Evolutionary conservation across 2,113 vertebrate species (phyloP), one percentile per base, ranked within the genome.

Genomic region (Pluvialis apricaria): DNA sequence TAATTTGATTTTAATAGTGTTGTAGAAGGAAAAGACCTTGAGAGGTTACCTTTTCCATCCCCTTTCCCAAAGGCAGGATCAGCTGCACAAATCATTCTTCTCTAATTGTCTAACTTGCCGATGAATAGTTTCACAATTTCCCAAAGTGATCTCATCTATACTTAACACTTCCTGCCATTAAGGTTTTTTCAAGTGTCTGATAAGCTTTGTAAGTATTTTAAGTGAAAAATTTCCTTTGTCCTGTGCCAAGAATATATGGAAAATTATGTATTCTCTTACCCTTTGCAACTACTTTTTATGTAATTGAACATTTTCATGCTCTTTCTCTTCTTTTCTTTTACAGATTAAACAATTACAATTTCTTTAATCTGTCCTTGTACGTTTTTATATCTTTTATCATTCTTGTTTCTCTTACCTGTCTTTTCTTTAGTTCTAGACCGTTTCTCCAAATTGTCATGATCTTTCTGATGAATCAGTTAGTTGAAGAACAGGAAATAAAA

Each of bases 181-280:
- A 47, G 2, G 5, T 21, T 91, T 93, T 95, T 78, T 89, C 52
- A 71, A 64, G 18, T 82, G 14, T 89, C 93, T 94, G 91, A 79
- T 95, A 92, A 89, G 69, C 77, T n/a, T 82, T 95, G 31, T 70
- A 81, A 75, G 64, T 83, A 84, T 92, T 92, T 88, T 88, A 81
- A 95, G 36, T 94, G 86, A 88, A 88, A 55, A 92, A 92, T 47
- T 86, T 88, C 55, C 84, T 81, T 76, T 94, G 81, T 89, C n/a
- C n/a, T 71, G 26, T 89, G 93, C 94, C 83, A 96, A 68, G 77
- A 95, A 79, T 89, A 57, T 78, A 44, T 91, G 38, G 44, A 51
- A 95, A 87, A 65, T 31, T 5, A 78, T 61, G 69, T 77, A 44
- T 94, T 94, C 70, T 82, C 44, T 86, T 86, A 64, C 2, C 77